phyloP scores from a whole-genome alignment of 2,113 vertebrate genomes.

The Strix aluco region DNA sequence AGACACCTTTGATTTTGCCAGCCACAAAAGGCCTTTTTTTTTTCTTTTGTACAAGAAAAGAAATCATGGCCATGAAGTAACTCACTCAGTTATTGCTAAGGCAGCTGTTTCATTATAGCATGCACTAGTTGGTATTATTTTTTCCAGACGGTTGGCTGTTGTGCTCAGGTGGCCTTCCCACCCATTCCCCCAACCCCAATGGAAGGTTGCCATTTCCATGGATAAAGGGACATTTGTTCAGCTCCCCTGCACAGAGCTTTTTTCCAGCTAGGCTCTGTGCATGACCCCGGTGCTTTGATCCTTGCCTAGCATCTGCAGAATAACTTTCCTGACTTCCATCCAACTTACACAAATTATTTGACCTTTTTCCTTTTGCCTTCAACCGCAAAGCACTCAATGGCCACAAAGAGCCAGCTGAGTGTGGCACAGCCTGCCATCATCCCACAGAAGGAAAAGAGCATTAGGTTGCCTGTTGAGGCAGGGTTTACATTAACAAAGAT shows the following conservation, averaged over 20 bases:
- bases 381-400: background rate
- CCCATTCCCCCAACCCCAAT: background rate
- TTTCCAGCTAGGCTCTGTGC: background rate
- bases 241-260: background rate
- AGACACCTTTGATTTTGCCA: slow-evolving; percentile 31
- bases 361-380: background rate
- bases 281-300: background rate
- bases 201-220: background rate
- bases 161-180: background rate
- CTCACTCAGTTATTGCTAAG: slow-evolving; percentile 47
- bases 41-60: slow-evolving; percentile 12
- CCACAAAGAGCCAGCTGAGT: background rate
- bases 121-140: slow-evolving; percentile 7
- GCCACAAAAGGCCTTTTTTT: background rate
- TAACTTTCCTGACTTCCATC: background rate
- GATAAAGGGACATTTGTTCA: background rate
- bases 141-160: slow-evolving; percentile 31
- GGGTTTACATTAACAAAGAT: background rate
- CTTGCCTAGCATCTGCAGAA: background rate
- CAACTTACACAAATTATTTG: background rate
- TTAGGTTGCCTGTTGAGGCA: background rate
- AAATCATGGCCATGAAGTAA: slow-evolving; percentile 40
- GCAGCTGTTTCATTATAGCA: slow-evolving; percentile 1
- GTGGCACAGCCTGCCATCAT: background rate
- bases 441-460: background rate